Percentiles rank a stretch among this genome's conserved stretches.
These are phyloP conservation scores for Brienomyrus brachyistius DNA, from an alignment of 2,113 vertebrate species.

Conservation along the genomic window DNA sequence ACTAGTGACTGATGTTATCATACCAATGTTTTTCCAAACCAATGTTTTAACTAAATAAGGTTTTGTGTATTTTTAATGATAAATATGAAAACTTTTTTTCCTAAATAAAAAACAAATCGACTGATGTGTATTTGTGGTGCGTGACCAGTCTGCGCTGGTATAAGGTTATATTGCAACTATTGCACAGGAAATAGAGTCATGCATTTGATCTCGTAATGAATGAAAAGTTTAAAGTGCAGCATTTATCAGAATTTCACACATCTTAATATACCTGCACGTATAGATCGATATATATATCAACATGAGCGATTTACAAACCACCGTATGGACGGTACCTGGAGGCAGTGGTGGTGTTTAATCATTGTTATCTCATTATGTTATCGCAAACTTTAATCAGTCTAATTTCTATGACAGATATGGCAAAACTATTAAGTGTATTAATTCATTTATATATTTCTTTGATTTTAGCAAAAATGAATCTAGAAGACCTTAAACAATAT, in stretches of 20 bases:
- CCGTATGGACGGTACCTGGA: not conserved
- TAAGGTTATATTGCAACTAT: not conserved
- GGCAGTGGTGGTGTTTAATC: not conserved
- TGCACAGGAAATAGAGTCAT: not conserved
- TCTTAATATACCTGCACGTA: not conserved
- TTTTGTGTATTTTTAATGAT: not conserved
- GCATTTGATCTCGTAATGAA: not conserved
- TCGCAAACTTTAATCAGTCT: not conserved
- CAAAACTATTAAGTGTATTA: not conserved
- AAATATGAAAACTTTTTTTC: not conserved
- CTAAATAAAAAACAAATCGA: not conserved
- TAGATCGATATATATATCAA: not conserved
- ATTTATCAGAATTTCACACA: not conserved
- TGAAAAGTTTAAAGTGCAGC: not conserved
- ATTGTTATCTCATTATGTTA: not conserved
- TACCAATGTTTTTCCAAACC: not conserved
- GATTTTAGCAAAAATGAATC: not conserved
- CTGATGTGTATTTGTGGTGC: not conserved
- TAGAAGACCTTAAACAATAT: not conserved
- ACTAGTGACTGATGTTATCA: not conserved
- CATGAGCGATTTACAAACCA: not conserved
- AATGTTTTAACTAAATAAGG: not conserved
- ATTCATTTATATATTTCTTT: not conserved
- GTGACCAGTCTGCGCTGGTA: not conserved
- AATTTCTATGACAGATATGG: not conserved